These are phyloP conservation scores for Meles meles DNA, from an alignment of 2,113 vertebrate genomes.

Conservation along the genomic window DNA sequence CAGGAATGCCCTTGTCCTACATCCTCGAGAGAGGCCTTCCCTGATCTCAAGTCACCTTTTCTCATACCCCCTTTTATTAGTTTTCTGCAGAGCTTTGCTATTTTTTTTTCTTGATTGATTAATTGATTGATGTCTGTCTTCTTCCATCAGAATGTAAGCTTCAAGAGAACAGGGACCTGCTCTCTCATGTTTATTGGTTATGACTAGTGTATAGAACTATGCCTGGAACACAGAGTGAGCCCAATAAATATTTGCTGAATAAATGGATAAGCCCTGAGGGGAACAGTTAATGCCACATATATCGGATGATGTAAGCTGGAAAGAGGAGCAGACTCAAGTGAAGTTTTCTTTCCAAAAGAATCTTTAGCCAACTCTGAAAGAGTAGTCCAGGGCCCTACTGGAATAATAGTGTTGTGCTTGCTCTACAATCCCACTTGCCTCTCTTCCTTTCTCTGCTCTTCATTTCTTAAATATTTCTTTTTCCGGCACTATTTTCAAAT, in stretches of 20 bases:
- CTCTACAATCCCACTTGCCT: neutral
- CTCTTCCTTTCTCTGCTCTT: neutral
- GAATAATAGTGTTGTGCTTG: neutral
- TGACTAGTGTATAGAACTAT: neutral
- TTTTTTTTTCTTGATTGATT: neutral
- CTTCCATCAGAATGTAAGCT: neutral
- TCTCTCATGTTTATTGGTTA: neutral
- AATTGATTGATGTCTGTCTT: neutral
- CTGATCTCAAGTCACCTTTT: neutral
- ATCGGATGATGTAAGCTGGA: neutral
- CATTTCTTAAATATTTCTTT: neutral
- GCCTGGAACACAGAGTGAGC: neutral
- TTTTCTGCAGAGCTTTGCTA: neutral
- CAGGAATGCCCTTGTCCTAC: neutral
- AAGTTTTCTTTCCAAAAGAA: neutral
- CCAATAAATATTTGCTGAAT: neutral
- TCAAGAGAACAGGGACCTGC: neutral
- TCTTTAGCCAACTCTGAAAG: neutral
- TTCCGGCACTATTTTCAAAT: neutral
- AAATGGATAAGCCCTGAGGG: neutral
- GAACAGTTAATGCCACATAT: neutral
- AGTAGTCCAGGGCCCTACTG: no score
- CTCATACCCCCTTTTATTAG: neutral
- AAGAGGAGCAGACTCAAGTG: neutral
- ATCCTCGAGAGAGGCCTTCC: neutral